Percentiles rank a stretch among this genome's conserved stretches.
These are phyloP conservation scores for Hyperopisus bebe DNA, from an alignment of 2,113 vertebrate species.

Conservation along the genomic window DNA sequence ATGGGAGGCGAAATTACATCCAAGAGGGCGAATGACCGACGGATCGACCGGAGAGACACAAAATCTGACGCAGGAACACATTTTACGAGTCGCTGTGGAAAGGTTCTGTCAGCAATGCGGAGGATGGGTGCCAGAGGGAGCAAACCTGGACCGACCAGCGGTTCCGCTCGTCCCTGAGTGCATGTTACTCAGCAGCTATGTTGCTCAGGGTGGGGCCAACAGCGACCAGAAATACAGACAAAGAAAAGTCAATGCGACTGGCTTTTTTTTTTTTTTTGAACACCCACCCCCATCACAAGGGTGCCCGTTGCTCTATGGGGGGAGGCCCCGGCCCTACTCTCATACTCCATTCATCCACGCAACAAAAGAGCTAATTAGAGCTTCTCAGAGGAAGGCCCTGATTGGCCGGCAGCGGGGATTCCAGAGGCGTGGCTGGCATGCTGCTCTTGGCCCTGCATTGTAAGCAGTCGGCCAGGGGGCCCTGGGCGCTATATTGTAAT, in stretches of 20 bases:
- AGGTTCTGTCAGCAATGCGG: neutral
- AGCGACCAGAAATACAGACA: neutral
- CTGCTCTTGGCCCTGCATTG: slow-evolving; percentile 58
- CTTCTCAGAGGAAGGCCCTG: slow-evolving; percentile 54
- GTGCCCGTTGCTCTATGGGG: neutral
- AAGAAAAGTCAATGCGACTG: neutral
- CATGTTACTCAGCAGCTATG: neutral
- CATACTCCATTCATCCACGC: slow-evolving; percentile 52
- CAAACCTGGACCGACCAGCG: neutral
- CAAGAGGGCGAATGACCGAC: neutral
- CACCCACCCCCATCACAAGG: neutral
- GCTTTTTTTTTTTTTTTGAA: neutral
- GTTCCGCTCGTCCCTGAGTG: neutral
- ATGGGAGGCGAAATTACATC: neutral
- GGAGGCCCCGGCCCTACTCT: slow-evolving; percentile 33
- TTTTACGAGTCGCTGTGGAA: neutral
- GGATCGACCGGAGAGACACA: neutral
- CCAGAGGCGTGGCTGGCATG: slow-evolving; percentile 55
- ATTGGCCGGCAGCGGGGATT: slow-evolving; percentile 67
- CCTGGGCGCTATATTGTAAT: slow-evolving; percentile 41
- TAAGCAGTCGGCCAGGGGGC: slow-evolving; percentile 44
- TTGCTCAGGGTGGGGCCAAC: neutral
- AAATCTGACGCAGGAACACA: neutral
- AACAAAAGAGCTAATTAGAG: slow-evolving; percentile 71
- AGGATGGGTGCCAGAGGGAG: neutral